These are phyloP conservation scores for Dromas ardeola DNA, from an alignment of 2,113 vertebrate species.

Conservation along the genomic window DNA sequence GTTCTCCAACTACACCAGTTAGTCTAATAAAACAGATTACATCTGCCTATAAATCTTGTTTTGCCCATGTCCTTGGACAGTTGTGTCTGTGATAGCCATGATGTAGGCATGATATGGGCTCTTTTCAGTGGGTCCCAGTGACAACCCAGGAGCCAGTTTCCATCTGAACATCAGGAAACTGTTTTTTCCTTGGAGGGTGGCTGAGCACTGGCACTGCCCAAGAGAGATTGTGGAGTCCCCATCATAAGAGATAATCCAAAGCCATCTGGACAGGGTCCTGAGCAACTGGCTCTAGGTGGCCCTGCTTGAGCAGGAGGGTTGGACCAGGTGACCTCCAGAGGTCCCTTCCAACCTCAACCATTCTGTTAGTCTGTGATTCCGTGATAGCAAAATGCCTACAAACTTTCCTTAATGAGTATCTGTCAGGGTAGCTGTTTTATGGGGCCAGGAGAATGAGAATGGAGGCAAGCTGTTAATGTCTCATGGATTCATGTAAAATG, in stretches of 20 bases:
- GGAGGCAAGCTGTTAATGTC: neutral
- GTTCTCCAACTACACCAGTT: neutral
- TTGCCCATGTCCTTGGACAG: neutral
- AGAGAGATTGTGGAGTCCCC: neutral
- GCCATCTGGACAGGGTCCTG: neutral
- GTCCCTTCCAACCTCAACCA: neutral
- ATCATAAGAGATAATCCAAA: neutral
- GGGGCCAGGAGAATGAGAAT: neutral
- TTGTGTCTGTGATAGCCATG: neutral
- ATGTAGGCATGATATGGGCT: neutral
- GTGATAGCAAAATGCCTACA: neutral
- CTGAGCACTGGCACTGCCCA: neutral
- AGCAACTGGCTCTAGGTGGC: neutral
- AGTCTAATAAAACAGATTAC: neutral
- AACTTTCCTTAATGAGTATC: neutral
- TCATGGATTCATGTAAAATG: neutral
- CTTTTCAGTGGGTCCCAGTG: too few relatives aligned
- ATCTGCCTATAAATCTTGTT: neutral
- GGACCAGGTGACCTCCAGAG: neutral
- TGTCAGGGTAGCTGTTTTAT: neutral
- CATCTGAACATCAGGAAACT: neutral
- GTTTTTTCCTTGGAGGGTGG: neutral
- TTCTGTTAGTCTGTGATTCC: neutral
- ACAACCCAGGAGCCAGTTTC: neutral
- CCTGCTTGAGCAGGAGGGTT: neutral